phyloP scores from a whole-genome alignment of 2,888 invertebrate species.

The Margaritifera margaritifera region DNA sequence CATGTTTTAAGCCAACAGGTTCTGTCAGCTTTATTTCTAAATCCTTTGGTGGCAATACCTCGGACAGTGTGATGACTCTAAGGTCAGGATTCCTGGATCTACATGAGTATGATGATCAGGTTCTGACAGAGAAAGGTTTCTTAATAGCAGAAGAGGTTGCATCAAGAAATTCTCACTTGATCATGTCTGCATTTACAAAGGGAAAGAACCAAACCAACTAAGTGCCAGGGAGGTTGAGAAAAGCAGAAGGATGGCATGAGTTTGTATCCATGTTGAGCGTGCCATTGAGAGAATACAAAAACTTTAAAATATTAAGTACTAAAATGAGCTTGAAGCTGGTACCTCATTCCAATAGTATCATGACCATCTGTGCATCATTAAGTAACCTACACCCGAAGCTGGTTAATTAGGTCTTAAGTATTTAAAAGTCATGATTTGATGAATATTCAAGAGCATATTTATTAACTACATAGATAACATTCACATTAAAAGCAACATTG shows the following conservation, averaged over 20 bases:
- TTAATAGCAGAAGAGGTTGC: conserved; percentile 17
- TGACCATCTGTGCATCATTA: conserved; percentile 22
- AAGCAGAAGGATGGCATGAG: conserved; percentile 12
- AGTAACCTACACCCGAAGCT: conserved; percentile 15
- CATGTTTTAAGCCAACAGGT: conserved; percentile 26
- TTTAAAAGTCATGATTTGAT: no score
- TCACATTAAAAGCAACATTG: no score
- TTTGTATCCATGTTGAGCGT: conserved; percentile 24
- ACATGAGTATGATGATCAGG: conserved; percentile 14
- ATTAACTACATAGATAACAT: no score
- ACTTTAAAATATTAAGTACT: conserved; percentile 12
- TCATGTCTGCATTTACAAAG: conserved; percentile 22
- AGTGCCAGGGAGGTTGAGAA: conserved; percentile 19
- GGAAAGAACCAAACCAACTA: conserved; percentile 19
- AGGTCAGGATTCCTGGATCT: conserved; percentile 15
- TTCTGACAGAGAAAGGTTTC: conserved; percentile 27
- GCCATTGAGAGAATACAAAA: conserved; percentile 20
- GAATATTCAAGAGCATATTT: no score
- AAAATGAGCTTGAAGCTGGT: conserved; percentile 13
- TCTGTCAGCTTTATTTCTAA: conserved; percentile 17
- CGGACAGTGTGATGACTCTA: conserved; percentile 23
- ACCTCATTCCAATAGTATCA: conserved; percentile 18
- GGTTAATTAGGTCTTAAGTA: not conserved
- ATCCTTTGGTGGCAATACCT: conserved; percentile 22
- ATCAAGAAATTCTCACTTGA: conserved; percentile 5